Conservation (phyloP, 2,888 invertebrate species). For the Temnothorax ravouxi region DNA sequence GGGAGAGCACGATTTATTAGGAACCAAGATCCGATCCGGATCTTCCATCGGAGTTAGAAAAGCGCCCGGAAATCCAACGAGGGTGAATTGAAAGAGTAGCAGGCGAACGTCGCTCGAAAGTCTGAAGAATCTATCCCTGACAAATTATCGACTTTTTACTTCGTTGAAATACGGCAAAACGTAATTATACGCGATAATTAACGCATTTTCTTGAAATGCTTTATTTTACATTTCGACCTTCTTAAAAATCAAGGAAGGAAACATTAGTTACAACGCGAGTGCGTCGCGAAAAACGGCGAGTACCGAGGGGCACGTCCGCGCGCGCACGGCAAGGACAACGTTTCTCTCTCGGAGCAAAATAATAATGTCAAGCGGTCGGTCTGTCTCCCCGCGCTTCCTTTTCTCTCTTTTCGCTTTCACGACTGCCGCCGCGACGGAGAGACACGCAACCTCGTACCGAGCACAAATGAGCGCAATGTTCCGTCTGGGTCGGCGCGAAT, state of each 20-base stretch:
- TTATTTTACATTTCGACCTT: not conserved
- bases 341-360: constrained; percentile 52
- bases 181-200: not conserved
- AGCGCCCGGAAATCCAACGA: constrained; percentile 47
- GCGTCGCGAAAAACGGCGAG: not conserved
- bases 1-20: constrained; percentile 70
- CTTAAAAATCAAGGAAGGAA: not conserved
- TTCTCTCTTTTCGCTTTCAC: constrained; percentile 52
- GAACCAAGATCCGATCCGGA: constrained; percentile 57
- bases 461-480: constrained; percentile 81
- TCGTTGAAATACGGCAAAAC: not conserved
- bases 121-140: not conserved
- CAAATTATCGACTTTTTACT: not conserved
- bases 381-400: constrained; percentile 43
- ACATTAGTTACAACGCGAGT: not conserved
- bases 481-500: constrained; percentile 76
- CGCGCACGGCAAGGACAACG: constrained; percentile 9
- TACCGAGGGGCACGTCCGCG: not conserved
- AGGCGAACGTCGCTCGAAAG: not conserved
- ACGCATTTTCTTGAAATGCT: not conserved
- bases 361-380: constrained; percentile 64
- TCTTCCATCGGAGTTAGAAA: constrained; percentile 53
- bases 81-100: not conserved
- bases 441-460: constrained; percentile 68
- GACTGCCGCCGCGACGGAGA: constrained; percentile 61